phyloP scores from a whole-genome alignment of 2,888 invertebrate genomes.

The Amaurobius ferox region DNA sequence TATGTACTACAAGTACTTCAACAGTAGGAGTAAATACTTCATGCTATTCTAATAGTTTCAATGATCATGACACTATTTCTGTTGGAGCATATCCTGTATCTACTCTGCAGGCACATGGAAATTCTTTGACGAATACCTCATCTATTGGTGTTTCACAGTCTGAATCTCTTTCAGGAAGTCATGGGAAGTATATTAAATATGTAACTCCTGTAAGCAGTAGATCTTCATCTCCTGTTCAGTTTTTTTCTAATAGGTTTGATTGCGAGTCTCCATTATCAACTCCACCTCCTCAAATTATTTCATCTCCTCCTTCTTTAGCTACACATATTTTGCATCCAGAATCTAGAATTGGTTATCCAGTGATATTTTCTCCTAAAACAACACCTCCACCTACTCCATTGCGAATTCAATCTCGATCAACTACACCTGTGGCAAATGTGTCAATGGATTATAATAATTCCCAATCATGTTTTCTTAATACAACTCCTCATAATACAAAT shows the following conservation, averaged over 20 bases:
- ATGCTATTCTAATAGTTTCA: background rate
- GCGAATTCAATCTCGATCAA: slow-evolving; percentile 30
- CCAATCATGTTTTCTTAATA: slow-evolving; percentile 5
- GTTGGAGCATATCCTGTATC: slow-evolving; percentile 16
- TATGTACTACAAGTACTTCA: slow-evolving; percentile 10
- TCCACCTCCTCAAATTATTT: slow-evolving; percentile 63
- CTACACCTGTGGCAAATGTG: slow-evolving; percentile 30
- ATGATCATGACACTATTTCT: background rate
- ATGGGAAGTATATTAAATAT: slow-evolving; percentile 37
- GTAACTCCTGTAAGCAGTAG: slow-evolving; percentile 50
- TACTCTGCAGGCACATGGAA: slow-evolving; percentile 19
- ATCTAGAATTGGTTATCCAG: slow-evolving; percentile 40
- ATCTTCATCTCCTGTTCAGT: slow-evolving; percentile 45
- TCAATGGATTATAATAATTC: slow-evolving; percentile 12
- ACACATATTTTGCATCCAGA: slow-evolving; percentile 45
- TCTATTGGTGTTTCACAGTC: slow-evolving; percentile 7
- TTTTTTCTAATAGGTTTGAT: slow-evolving; percentile 31
- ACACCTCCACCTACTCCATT: slow-evolving; percentile 50
- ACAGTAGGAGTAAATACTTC: slow-evolving; percentile 1
- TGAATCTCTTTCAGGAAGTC: slow-evolving; percentile 4
- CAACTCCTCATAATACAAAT: slow-evolving; percentile 1
- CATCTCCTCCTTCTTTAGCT: slow-evolving; percentile 43
- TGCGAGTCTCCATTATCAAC: slow-evolving; percentile 41
- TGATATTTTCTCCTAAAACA: slow-evolving; percentile 39
- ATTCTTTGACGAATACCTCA: background rate